Evolutionary conservation across 2,888 invertebrate genomes (phyloP).

Genomic region (Laothoe populi): DNA sequence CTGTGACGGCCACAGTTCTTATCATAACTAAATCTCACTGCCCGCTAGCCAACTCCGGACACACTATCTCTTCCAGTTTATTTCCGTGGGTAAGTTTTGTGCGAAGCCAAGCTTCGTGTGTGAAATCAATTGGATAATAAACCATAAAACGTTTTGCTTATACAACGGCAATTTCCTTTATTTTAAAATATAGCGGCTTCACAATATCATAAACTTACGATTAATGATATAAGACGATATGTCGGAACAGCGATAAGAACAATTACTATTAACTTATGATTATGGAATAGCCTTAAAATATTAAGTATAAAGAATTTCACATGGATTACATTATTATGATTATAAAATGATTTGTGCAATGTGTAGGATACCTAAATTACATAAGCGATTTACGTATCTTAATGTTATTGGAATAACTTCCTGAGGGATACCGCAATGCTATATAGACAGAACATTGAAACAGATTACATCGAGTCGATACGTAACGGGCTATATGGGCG

Average conservation of each 20-base stretch:
- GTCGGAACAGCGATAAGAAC: constrained; percentile 83
- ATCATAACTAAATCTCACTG: constrained; percentile 56
- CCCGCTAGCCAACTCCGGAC: constrained; percentile 79
- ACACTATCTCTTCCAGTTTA: constrained; percentile 82
- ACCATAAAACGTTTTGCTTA: constrained; percentile 82
- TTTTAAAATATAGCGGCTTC: constrained; percentile 85
- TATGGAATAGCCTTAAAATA: constrained; percentile 65
- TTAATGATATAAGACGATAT: constrained; percentile 82
- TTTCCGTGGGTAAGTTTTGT: constrained; percentile 52
- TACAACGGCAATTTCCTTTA: constrained; percentile 84
- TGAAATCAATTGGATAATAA: constrained; percentile 73
- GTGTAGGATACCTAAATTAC: constrained; percentile 60
- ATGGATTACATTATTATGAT: constrained; percentile 73
- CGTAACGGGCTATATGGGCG: constrained; percentile 81
- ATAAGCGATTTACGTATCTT: constrained; percentile 61
- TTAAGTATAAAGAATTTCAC: constrained; percentile 71
- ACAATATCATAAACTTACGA: constrained; percentile 81
- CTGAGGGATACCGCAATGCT: constrained; percentile 79
- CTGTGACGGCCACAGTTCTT: constrained; percentile 45
- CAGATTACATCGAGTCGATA: constrained; percentile 58
- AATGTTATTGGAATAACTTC: constrained; percentile 75
- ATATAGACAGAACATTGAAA: constrained; percentile 53
- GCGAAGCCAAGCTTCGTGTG: constrained; percentile 45
- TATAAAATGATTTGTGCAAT: constrained; percentile 64
- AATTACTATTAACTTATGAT: constrained; percentile 73